Evolutionary conservation across 2,888 invertebrate genomes (phyloP), one percentile per base, ranked within the genome.

Genomic region (Torymus auratus): DNA sequence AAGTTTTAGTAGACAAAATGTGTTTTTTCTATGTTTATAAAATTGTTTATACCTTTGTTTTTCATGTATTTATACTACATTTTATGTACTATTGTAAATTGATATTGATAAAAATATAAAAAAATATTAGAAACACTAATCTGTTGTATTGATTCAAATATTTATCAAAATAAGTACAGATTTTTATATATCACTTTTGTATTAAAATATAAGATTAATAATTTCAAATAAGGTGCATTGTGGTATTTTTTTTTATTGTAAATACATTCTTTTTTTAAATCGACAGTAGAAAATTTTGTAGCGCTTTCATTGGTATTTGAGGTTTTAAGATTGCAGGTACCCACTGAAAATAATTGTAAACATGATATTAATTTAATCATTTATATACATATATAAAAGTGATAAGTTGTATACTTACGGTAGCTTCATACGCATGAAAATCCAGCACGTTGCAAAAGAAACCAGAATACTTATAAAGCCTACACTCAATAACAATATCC

Each of bases 401-500:
- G 41, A 7, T 41, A 41, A 10, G 7, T 41, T 41, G 7, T 41
- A 13, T 72, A 91, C 92, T 91, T 89, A 93, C 88, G 99, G 99
- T 85, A 99, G 91, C 92, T 99, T 99, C 97, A 99, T 99, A 86
- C 97, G 94, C 98, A 99, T 99, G 90, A 99, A 99, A 82, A 99
- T 95, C 95, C 98, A 97, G 83, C 98, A 98, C 62, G 98, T 97
- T 86, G 97, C 96, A 92, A 98, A 99, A 3, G 98, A 98, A 5
- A 99, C 95, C 52, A 98, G 91, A 82, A 99, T 96, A 88, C 97
- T 97, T 62, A 97, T 94, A 88, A 98, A 98, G 61, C 98, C 98
- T 83, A 99, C 96, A 81, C 95, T 95, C 81, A 97, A 96, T 20
- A 99, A 93, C 65, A 99, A 92, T 83, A 98, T 94, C 85, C 98